phyloP scores from a whole-genome alignment of 2,888 invertebrate genomes.

The Volucella zonaria region DNA sequence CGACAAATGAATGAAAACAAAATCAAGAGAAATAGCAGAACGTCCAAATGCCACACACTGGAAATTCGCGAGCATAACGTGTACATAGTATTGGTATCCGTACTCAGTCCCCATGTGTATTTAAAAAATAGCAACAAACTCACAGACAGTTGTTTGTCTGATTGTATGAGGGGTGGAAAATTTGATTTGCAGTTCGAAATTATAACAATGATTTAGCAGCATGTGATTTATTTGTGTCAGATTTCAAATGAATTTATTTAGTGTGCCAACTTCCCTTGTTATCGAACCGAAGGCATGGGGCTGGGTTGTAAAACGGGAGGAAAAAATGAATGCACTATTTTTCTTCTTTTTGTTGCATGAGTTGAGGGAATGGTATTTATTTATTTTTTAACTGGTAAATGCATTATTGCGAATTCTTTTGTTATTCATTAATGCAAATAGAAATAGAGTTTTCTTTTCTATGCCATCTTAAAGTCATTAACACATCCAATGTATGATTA shows the following conservation, averaged over 20 bases:
- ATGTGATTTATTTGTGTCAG: conserved; percentile 45
- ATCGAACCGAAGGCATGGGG: neutral
- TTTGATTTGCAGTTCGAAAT: conserved; percentile 55
- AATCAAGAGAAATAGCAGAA: conserved; percentile 16
- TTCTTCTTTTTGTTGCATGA: neutral
- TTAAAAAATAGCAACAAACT: neutral
- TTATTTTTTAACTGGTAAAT: conserved; percentile 41
- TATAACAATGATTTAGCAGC: conserved; percentile 37
- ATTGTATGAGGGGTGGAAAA: conserved; percentile 35
- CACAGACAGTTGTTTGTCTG: neutral
- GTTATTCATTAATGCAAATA: conserved; percentile 46
- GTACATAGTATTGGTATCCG: too few relatives aligned
- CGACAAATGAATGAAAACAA: conserved; percentile 22
- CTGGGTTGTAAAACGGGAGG: too few relatives aligned
- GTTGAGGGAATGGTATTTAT: neutral
- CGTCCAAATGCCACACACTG: conserved; percentile 24
- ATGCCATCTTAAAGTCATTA: too few relatives aligned
- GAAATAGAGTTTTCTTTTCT: conserved; percentile 10
- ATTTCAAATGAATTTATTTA: conserved; percentile 41
- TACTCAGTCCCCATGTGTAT: neutral
- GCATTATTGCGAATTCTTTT: conserved; percentile 45
- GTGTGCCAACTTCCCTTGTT: conserved; percentile 6
- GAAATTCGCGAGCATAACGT: conserved; percentile 23
- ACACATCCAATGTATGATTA: too few relatives aligned
- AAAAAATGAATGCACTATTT: too few relatives aligned